Base-by-base conservation (phyloP, 2,888 invertebrate species). In the Drosophila robusta region DNA sequence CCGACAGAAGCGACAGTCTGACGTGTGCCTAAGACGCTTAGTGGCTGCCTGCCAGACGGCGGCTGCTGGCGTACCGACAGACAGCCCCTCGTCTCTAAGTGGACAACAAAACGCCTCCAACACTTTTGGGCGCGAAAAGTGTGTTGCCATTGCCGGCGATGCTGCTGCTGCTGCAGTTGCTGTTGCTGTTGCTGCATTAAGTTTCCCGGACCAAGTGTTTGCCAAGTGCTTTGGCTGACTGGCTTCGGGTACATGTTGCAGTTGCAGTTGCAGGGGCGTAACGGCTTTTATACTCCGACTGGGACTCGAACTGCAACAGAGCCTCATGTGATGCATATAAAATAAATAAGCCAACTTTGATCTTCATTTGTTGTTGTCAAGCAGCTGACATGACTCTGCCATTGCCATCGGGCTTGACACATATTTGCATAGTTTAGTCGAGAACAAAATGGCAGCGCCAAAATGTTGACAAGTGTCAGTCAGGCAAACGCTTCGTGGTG, bases 61-160 rank as follows among this genome's bases (percentile, higher is more conserved):
- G 45, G 52, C 60, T 73, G 70, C 65, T 50, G 50, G 16, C 24
- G 61, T 41, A 56, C 56, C 41, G 52, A 80, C 84, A 62, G 80
- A 87, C 85, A 81, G 79, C 69, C 72, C 62, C 79, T 73, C 77
- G 78, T 84, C 85, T 87, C 84, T 78, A 87, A 83, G 82, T 83
- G 83, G 83, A 83, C 84, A 84, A 85, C 84, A 84, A 87, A 87
- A 87, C 88, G 88, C 86, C 85, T 86, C 83, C 87, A 88, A 85
- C 85, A 85, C 83, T 83, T 86, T 86, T 77, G 83, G 86, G 82
- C 83, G 85, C 83, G 83, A 85, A 79, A 84, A 88, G 86, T 86
- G 83, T 87, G 83, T 85, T 87, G 86, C 84, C 77, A 70, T 80
- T 78, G 83, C 77, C 49, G 70, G 41, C 56, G 58, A 69, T 47